Conservation (phyloP, 1,140 invertebrate species). For the Onthophagus taurus region DNA sequence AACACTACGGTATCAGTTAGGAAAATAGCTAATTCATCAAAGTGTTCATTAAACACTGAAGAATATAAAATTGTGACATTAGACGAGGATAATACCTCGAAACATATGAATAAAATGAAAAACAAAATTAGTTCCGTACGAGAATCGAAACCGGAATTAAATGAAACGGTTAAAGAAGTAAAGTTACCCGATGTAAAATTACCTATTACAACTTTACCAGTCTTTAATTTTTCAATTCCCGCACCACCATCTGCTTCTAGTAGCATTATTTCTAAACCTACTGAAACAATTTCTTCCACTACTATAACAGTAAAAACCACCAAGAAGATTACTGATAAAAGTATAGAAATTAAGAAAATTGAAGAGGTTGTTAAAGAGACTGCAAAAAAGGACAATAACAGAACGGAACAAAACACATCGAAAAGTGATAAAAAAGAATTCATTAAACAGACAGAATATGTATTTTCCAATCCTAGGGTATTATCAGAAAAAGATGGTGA, state of each 20-base stretch:
- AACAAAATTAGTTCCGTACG: slow-evolving; percentile 33
- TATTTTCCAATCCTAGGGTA: slow-evolving; percentile 31
- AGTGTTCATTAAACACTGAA: slow-evolving; percentile 34
- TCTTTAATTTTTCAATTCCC: slow-evolving; percentile 45
- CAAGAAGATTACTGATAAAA: slow-evolving; percentile 4
- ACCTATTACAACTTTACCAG: slow-evolving; percentile 52
- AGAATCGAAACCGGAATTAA: slow-evolving; percentile 33
- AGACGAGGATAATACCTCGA: slow-evolving; percentile 21
- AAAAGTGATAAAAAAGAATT: slow-evolving; percentile 13
- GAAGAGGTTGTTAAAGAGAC: neutral
- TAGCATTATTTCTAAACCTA: neutral
- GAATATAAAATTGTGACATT: slow-evolving; percentile 31
- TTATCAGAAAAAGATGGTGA: slow-evolving; percentile 31
- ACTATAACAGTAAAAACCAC: neutral
- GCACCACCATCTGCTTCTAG: slow-evolving; percentile 21
- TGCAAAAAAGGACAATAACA: neutral
- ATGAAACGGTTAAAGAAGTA: slow-evolving; percentile 38
- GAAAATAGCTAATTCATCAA: slow-evolving; percentile 48
- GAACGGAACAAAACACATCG: neutral
- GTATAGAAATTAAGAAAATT: neutral
- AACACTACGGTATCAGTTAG: slow-evolving; percentile 51
- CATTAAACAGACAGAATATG: slow-evolving; percentile 38
- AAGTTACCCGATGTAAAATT: slow-evolving; percentile 50
- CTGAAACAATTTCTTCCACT: neutral
- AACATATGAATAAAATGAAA: slow-evolving; percentile 42